These are phyloP conservation scores for Melanotaenia maccullochi DNA, from an alignment of 2,797 vertebrate genomes.

Conservation along the genomic window DNA sequence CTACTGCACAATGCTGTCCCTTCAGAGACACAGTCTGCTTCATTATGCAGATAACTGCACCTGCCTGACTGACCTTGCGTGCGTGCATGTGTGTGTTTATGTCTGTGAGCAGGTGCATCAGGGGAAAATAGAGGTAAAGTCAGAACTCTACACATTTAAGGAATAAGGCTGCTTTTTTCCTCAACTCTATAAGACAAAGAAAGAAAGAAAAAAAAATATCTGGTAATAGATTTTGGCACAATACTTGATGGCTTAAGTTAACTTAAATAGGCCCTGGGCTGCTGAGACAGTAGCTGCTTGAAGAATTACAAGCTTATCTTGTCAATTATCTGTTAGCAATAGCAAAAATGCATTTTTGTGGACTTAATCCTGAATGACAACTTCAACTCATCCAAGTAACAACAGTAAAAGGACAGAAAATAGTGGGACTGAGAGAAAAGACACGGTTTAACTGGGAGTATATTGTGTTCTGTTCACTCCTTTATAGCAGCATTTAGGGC, in stretches of 20 bases:
- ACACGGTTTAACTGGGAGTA: constrained; percentile 26
- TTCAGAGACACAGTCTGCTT: constrained; percentile 92
- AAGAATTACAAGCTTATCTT: not conserved
- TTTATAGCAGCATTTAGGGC: constrained; percentile 80
- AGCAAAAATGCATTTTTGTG: not conserved
- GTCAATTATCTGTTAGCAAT: constrained; percentile 1
- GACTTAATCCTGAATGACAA: not conserved
- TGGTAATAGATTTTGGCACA: not conserved
- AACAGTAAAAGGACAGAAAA: not conserved
- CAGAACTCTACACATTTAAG: constrained; percentile 24
- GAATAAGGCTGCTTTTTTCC: constrained; percentile 4
- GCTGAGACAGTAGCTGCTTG: not conserved
- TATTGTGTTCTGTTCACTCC: constrained; percentile 33
- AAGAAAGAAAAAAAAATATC: constrained; percentile 5
- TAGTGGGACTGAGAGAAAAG: not conserved
- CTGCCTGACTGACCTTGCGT: constrained; percentile 87
- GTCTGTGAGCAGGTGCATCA: constrained; percentile 67
- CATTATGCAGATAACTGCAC: constrained; percentile 96
- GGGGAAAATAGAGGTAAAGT: constrained; percentile 34
- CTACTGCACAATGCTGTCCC: constrained; percentile 90
- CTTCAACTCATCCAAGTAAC: not conserved
- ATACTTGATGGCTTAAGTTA: not conserved
- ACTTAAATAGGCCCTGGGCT: not conserved
- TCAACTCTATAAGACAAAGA: not conserved
- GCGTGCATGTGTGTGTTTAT: constrained; percentile 51